Evolutionary conservation across 2,113 vertebrate species (phyloP).

Genomic region (Ploceus nigricollis): DNA sequence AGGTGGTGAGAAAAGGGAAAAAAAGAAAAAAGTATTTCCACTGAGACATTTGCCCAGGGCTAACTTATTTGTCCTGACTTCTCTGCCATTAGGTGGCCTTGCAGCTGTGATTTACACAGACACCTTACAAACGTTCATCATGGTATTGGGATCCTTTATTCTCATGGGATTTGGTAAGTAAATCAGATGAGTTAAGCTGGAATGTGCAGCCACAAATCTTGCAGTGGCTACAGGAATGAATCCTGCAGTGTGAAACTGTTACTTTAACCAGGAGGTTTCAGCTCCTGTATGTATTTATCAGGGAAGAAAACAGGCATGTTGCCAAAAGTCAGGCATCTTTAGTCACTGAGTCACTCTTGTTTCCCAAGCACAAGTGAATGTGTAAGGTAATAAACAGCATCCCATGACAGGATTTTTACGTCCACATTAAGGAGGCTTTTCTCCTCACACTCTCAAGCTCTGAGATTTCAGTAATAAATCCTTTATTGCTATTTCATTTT

Average conservation of each 20-base stretch:
- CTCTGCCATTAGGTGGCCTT: slow-evolving; percentile 79
- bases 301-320: not conserved
- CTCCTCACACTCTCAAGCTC: not conserved
- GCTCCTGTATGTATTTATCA: not conserved
- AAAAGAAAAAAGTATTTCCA: not conserved
- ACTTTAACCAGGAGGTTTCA: not conserved
- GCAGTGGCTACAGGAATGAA: not conserved
- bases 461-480: not conserved
- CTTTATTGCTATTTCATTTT: not conserved
- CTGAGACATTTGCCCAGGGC: not conserved
- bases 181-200: not conserved
- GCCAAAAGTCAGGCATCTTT: not conserved
- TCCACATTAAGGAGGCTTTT: not conserved
- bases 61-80: not conserved
- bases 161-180: slow-evolving; percentile 91
- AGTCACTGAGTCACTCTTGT: not conserved
- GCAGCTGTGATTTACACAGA: slow-evolving; percentile 98
- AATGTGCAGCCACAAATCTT: not conserved
- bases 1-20: not conserved
- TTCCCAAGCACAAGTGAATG: not conserved
- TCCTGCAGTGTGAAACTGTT: not conserved
- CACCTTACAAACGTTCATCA: slow-evolving; percentile 90
- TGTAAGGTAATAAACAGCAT: not conserved
- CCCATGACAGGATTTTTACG: not conserved
- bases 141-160: slow-evolving; percentile 90